Conservation (phyloP, 2,888 invertebrate genomes). For the Drosophila acutilabella region DNA sequence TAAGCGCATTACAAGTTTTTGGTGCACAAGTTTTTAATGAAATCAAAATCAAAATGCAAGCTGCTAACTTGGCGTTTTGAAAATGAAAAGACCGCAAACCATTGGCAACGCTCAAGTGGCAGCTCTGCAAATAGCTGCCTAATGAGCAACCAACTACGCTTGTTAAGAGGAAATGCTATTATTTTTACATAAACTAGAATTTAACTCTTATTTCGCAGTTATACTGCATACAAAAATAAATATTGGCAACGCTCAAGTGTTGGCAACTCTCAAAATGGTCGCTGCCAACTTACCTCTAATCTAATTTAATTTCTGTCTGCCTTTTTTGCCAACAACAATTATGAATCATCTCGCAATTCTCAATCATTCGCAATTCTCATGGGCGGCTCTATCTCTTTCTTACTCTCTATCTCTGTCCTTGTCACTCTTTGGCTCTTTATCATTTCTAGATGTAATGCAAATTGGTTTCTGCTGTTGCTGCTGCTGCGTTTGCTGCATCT, state of each 20-base stretch:
- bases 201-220: not conserved
- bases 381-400: not conserved
- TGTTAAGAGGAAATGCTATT: not conserved
- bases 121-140: constrained; percentile 42
- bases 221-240: not conserved
- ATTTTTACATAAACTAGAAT: not conserved
- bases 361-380: not conserved
- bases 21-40: constrained; percentile 67
- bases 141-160: constrained; percentile 46
- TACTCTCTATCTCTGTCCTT: not conserved
- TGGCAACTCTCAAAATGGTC: constrained; percentile 36
- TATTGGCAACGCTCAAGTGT: constrained; percentile 17
- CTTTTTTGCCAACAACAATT: constrained; percentile 3
- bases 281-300: constrained; percentile 29
- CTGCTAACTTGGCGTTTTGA: constrained; percentile 1
- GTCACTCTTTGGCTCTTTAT: not conserved
- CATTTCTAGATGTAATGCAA: constrained; percentile 46
- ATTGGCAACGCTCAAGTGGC: constrained; percentile 24
- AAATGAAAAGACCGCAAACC: not conserved
- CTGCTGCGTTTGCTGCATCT: constrained; percentile 46
- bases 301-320: constrained; percentile 1
- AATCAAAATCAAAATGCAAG: constrained; percentile 53
- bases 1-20: constrained; percentile 37
- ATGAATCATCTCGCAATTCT: constrained; percentile 5
- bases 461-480: constrained; percentile 33